Evolutionary conservation across 2,113 vertebrate species (phyloP).

Genomic region (Bucco capensis): DNA sequence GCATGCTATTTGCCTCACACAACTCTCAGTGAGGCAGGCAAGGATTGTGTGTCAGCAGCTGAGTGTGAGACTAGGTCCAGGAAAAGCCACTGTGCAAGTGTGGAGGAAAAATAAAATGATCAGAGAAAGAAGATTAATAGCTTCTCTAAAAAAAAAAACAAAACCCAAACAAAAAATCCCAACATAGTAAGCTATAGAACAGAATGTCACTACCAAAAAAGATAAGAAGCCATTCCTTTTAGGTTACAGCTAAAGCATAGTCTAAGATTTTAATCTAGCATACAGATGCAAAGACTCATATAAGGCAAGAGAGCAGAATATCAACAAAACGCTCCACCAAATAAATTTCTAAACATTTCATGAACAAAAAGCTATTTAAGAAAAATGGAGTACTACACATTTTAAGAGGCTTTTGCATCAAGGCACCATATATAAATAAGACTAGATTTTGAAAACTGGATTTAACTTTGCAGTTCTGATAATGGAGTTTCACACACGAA

Average conservation of each 20-base stretch:
- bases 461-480: background rate
- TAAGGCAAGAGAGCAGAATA: background rate
- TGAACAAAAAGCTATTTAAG: background rate
- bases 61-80: background rate
- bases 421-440: background rate
- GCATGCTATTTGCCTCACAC: background rate
- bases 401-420: background rate
- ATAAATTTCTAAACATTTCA: background rate
- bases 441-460: background rate
- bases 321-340: background rate
- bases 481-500: background rate
- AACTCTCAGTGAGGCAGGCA: background rate
- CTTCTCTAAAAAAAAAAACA: background rate
- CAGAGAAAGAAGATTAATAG: background rate
- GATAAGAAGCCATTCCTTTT: constrained; percentile 39
- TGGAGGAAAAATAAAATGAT: background rate
- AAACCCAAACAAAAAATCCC: background rate
- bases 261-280: background rate
- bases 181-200: background rate
- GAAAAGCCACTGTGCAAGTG: background rate
- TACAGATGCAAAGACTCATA: background rate
- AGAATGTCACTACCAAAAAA: constrained; percentile 8
- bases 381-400: background rate
- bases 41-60: background rate
- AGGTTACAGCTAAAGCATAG: background rate